Evolutionary conservation across 2,797 vertebrate species (phyloP), one percentile per base, ranked within the genome.

Genomic region (Psittacula echo): DNA sequence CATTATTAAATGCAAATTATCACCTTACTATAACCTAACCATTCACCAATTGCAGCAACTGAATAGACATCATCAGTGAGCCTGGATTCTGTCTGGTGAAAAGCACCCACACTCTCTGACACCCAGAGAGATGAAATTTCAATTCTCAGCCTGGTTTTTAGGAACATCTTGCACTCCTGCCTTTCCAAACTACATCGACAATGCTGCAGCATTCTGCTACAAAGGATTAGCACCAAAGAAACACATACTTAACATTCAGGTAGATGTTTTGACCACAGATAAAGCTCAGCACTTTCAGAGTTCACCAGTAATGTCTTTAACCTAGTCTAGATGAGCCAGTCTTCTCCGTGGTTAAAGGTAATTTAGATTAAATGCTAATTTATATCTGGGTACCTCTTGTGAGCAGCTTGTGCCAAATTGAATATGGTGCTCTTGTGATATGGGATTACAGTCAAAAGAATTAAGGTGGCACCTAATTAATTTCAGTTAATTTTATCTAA

Each of bases 401-500:
- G 84, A 95, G 48, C 20, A 16, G 62, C 32, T 93, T 74, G 58
- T 87, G 65, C 91, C 92, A 93, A 72, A 96, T 15, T 87, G 80
- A 92, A 87, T 74, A 68, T 5, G 54, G 89, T 92, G 73, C 67
- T 90, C 74, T 91, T 88, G 81, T 95, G 94, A 91, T 72, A 92
- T 4, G 73, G 87, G 89, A 95, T 89, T 96, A 87, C 66, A 87
- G 78, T 72, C 64, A 61, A 75, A 97, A 96, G 89, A 94, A 85
- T 91, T 79, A 86, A 82, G 65, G 62, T 89, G 78, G 51, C 82
- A 89, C 73, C 89, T 88, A 95, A 92, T 95, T 95, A 92, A 95
- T 96, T 87, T 92, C 78, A 87, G 73, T 60, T 88, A 78, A 85
- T 94, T 85, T 87, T 87, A 93, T 85, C 96, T 81, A 80, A 92